Evolutionary conservation across 2,888 invertebrate species (phyloP).

Genomic region (Hyles lineata): DNA sequence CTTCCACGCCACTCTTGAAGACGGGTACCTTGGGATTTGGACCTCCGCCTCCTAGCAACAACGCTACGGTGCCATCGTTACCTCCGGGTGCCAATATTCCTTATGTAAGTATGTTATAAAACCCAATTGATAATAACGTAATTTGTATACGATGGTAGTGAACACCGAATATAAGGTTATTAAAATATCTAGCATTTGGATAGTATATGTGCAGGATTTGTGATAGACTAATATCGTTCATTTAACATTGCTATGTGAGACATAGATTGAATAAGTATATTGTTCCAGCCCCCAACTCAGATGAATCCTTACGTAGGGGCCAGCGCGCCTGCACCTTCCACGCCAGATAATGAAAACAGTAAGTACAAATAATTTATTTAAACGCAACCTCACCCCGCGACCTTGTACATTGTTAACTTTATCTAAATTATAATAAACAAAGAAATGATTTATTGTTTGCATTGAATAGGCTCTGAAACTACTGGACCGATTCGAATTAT

Average conservation of each 20-base stretch:
- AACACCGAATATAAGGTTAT: no score
- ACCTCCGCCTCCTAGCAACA: constrained; percentile 25
- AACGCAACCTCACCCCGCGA: not conserved
- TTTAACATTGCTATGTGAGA: no score
- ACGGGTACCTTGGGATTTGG: constrained; percentile 57
- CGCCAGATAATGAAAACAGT: constrained; percentile 52
- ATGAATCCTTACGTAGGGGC: constrained; percentile 57
- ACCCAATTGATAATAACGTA: not conserved
- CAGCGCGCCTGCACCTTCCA: constrained; percentile 59
- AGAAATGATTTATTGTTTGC: no score
- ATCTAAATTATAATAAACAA: no score
- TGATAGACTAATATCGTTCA: no score
- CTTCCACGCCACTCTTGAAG: constrained; percentile 39
- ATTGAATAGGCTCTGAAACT: no score
- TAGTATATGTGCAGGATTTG: no score
- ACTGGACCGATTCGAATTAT: no score
- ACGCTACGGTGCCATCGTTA: constrained; percentile 48
- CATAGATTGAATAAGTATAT: not conserved
- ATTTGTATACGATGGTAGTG: no score
- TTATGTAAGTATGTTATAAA: constrained; percentile 47
- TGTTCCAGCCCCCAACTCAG: constrained; percentile 44
- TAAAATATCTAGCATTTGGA: no score
- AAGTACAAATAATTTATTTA: constrained; percentile 35
- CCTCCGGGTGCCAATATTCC: constrained; percentile 54
- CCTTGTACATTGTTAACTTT: no score